phyloP scores from a whole-genome alignment of 2,797 vertebrate genomes.

The Enteromius anoplus region DNA sequence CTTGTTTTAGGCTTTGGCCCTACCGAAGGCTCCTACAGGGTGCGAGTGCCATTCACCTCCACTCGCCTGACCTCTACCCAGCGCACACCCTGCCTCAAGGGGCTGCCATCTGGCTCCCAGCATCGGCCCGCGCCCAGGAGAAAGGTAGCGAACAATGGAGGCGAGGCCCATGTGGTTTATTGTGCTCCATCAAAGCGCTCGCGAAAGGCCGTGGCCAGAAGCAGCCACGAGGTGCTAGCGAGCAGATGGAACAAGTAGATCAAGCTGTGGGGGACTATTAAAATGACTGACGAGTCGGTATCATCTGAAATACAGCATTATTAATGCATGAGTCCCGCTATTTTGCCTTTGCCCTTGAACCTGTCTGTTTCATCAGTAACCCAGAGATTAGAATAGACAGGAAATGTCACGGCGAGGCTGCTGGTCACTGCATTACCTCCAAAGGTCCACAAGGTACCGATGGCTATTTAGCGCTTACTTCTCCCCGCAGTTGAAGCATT shows the following conservation, averaged over 20 bases:
- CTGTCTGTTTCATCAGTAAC: conserved; percentile 71
- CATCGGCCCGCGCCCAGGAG: conserved; percentile 50
- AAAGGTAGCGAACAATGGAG: conserved; percentile 49
- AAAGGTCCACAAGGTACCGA: conserved; percentile 83
- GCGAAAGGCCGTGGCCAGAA: conserved; percentile 71
- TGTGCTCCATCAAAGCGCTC: conserved; percentile 82
- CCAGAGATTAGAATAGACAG: conserved; percentile 66
- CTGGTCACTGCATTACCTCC: conserved; percentile 87
- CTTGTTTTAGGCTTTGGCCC: conserved; percentile 71
- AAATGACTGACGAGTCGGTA: conserved; percentile 85
- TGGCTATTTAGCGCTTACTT: conserved; percentile 72
- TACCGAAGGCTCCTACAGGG: conserved; percentile 62
- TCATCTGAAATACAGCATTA: conserved; percentile 83
- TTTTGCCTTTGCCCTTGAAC: conserved; percentile 83
- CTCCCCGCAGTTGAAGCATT: conserved; percentile 73
- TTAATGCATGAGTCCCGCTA: conserved; percentile 84
- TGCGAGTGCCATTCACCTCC: conserved; percentile 72
- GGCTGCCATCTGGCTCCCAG: conserved; percentile 80
- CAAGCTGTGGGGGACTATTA: conserved; percentile 88
- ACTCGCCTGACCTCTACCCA: conserved; percentile 70
- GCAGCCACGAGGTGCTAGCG: conserved; percentile 75
- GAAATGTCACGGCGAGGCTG: conserved; percentile 69
- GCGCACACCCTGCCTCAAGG: conserved; percentile 74
- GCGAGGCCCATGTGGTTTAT: conserved; percentile 62
- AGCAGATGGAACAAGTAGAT: conserved; percentile 88